Percentiles rank a stretch among this genome's conserved stretches.
Conservation (phyloP, 53 echinoderm and acorn worm genomes). For the Pentamera pediparva region DNA sequence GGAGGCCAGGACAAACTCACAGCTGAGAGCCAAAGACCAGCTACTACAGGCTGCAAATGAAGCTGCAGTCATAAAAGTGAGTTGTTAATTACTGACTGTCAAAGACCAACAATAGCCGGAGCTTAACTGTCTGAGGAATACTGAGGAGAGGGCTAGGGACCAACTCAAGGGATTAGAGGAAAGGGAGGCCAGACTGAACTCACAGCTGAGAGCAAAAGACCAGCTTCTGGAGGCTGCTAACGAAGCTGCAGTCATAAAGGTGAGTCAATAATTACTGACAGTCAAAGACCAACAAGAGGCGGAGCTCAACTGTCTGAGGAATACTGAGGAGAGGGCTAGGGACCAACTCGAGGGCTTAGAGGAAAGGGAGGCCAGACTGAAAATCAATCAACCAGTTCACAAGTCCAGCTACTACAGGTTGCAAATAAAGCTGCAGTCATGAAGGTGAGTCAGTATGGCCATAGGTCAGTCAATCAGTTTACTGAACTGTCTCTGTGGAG, state of each 20-base stretch:
- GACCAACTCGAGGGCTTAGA: constrained; percentile 37
- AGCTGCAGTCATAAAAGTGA: constrained; percentile 87
- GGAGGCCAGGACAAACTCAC: constrained; percentile 52
- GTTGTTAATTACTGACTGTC: constrained; percentile 53
- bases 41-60: constrained; percentile 89
- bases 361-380: constrained; percentile 49
- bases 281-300: constrained; percentile 65
- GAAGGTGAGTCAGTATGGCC: constrained; percentile 79
- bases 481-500: no score
- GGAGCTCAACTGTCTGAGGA: constrained; percentile 55
- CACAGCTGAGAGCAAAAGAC: constrained; percentile 63
- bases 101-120: constrained; percentile 68
- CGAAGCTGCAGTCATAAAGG: constrained; percentile 94
- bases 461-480: no score
- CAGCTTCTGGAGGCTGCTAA: constrained; percentile 90
- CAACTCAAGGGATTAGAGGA: constrained; percentile 45
- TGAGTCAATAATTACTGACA: constrained; percentile 61
- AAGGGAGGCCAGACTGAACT: constrained; percentile 47
- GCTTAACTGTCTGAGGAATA: constrained; percentile 54
- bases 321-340: constrained; percentile 38
- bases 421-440: constrained; percentile 89
- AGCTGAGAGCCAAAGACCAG: constrained; percentile 67
- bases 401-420: constrained; percentile 79
- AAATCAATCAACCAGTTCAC: constrained; percentile 63
- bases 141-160: constrained; percentile 36